These are phyloP conservation scores for Eupelmus urozonus DNA, from an alignment of 2,888 invertebrate genomes.

Conservation along the genomic window DNA sequence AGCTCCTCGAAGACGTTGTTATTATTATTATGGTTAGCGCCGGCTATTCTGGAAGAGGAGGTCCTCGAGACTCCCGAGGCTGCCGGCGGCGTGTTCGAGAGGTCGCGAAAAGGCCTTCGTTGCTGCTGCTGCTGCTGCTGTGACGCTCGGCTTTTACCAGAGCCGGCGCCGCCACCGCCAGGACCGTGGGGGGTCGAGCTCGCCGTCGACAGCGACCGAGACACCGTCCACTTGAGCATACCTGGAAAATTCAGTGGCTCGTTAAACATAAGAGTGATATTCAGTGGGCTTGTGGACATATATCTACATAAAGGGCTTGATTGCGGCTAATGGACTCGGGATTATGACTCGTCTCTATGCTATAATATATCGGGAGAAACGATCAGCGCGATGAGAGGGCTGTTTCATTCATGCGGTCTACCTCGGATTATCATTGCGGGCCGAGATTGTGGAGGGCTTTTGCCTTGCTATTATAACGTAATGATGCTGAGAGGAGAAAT, in stretches of 20 bases:
- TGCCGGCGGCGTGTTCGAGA: conserved; percentile 75
- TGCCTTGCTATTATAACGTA: no score
- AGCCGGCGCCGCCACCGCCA: conserved; percentile 14
- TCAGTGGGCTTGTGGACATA: no score
- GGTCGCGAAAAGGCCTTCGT: conserved; percentile 74
- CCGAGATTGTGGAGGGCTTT: no score
- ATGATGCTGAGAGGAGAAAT: no score
- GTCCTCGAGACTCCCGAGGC: conserved; percentile 38
- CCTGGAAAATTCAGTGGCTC: neutral
- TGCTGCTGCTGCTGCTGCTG: conserved; percentile 65
- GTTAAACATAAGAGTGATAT: no score
- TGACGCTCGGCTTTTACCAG: neutral
- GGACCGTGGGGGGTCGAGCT: conserved; percentile 74
- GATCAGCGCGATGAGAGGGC: no score
- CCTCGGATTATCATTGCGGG: no score
- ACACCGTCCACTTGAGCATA: conserved; percentile 77
- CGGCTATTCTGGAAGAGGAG: neutral
- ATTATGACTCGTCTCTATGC: no score
- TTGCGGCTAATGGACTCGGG: no score
- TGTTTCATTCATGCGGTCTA: no score
- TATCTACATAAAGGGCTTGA: no score
- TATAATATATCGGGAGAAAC: no score
- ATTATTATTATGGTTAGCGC: neutral
- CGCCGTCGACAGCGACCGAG: conserved; percentile 74
- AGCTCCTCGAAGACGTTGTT: neutral